Evolutionary conservation across 2,888 invertebrate genomes (phyloP).

Genomic region (Agrypnus murinus): DNA sequence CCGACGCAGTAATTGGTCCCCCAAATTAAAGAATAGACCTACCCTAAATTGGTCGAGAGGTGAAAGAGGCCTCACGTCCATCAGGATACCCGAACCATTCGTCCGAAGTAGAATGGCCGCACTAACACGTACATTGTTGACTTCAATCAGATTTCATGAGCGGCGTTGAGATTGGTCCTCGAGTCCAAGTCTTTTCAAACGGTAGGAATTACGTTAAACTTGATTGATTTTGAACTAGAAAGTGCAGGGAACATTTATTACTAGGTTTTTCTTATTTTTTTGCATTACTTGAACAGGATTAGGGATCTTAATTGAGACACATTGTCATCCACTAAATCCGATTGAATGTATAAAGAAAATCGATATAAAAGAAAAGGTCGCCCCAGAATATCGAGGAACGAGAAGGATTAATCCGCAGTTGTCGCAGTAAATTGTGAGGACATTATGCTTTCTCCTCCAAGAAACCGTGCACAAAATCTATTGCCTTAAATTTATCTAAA

Average conservation of each 20-base stretch:
- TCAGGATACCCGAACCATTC: slow-evolving; percentile 60
- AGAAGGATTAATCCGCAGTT: slow-evolving; percentile 33
- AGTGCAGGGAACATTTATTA: slow-evolving; percentile 41
- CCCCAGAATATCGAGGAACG: slow-evolving; percentile 19
- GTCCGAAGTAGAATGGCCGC: slow-evolving; percentile 55
- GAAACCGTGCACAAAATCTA: slow-evolving; percentile 24
- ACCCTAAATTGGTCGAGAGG: slow-evolving; percentile 69
- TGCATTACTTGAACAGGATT: slow-evolving; percentile 32
- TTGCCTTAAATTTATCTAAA: slow-evolving; percentile 28
- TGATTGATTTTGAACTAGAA: slow-evolving; percentile 45
- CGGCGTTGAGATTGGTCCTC: slow-evolving; percentile 46
- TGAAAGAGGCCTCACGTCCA: slow-evolving; percentile 67
- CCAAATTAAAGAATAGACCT: slow-evolving; percentile 61
- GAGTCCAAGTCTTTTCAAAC: slow-evolving; percentile 44
- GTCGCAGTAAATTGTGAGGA: slow-evolving; percentile 37
- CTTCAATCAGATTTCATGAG: slow-evolving; percentile 57
- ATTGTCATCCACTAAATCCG: slow-evolving; percentile 38
- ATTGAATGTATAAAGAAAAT: slow-evolving; percentile 32
- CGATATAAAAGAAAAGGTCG: slow-evolving; percentile 11
- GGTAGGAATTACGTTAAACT: slow-evolving; percentile 45
- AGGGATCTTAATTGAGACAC: slow-evolving; percentile 40
- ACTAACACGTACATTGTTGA: slow-evolving; percentile 57
- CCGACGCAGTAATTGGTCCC: slow-evolving; percentile 54
- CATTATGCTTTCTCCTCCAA: slow-evolving; percentile 19
- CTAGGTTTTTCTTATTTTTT: slow-evolving; percentile 43